Evolutionary conservation across 92 coral and sea anemone species (phyloP).

Genomic region (Phenganax subtilis): DNA sequence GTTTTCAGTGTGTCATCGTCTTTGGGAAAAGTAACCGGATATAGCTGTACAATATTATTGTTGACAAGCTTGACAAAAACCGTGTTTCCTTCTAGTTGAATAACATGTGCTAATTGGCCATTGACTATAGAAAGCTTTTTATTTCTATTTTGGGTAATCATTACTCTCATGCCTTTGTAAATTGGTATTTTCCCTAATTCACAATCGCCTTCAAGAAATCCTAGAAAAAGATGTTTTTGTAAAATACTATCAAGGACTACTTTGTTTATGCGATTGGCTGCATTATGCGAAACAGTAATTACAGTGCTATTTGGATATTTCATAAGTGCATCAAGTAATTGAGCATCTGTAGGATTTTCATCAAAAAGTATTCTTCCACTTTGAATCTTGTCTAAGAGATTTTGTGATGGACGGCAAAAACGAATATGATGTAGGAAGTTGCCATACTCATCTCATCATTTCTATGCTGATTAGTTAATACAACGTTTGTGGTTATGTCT

Average conservation of each 20-base stretch:
- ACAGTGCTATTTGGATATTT: neutral
- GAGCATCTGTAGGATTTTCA: constrained; percentile 12
- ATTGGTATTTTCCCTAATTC: neutral
- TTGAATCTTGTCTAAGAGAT: constrained; percentile 19
- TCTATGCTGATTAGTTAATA: constrained; percentile 10
- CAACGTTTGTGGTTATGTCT: neutral
- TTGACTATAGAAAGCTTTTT: constrained; percentile 30
- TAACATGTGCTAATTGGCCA: constrained; percentile 17
- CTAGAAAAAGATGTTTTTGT: neutral
- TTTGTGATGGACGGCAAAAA: constrained; percentile 33
- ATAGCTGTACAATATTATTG: neutral
- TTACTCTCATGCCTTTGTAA: constrained; percentile 17
- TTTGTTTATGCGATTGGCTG: neutral
- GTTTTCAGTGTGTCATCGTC: constrained; percentile 6
- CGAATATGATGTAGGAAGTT: constrained; percentile 30
- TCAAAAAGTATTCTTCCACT: constrained; percentile 2
- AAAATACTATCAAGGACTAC: neutral
- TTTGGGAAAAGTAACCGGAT: neutral
- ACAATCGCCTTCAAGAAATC: neutral
- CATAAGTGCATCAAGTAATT: neutral
- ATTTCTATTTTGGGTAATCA: constrained; percentile 33
- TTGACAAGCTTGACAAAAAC: constrained; percentile 9
- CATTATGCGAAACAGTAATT: constrained; percentile 32
- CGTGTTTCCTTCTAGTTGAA: neutral
- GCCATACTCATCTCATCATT: neutral